Evolutionary conservation across 2,113 vertebrate genomes (phyloP), one percentile per base, ranked within the genome.

Genomic region (Pampusana beccarii): DNA sequence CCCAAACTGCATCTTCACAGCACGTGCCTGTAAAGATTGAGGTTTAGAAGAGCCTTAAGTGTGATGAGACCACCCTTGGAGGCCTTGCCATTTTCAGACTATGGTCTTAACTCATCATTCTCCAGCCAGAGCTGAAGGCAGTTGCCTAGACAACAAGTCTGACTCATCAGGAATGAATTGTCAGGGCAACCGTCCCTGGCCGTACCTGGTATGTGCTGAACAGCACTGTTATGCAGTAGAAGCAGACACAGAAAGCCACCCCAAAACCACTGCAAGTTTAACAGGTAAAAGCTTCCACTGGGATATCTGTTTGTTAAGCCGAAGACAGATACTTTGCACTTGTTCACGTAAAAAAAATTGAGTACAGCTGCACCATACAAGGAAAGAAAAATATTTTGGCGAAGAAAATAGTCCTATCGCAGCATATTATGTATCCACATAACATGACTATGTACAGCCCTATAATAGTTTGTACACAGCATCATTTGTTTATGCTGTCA

Each of bases 101-200:
- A 24, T 56, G 75, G 36, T 28, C 42, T 92, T 80, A 85, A 88
- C 91, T 92, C 61, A 4, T 62, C 16, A 1, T 54, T 90, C 93
- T 83, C 91, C 90, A 80, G 48, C 9, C 31, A 29, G 51, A 83
- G 74, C 80, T 25, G 57, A 44, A 93, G 48, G 62, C 66, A 60
- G 96, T 97, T 97, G 93, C 95, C 95, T 80, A 89, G 95, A 90
- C 95, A 96, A 96, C 95, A 58, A 44, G 65, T 50, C 38, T 92
- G 93, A 92, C 58, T 92, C 95, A 94, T 74, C 88, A 62, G 86
- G 91, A 62, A 61, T 5, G 54, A 91, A 96, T 95, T 50, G 71
- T 88, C 72, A 89, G 88, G 86, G 90, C 92, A 92, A 78, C 90
- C 19, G 1, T 44, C 69, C 61, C 89, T 48, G 86, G 67, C 64